Evolutionary conservation across 2,113 vertebrate species (phyloP).

Genomic region (Silurus asotus): DNA sequence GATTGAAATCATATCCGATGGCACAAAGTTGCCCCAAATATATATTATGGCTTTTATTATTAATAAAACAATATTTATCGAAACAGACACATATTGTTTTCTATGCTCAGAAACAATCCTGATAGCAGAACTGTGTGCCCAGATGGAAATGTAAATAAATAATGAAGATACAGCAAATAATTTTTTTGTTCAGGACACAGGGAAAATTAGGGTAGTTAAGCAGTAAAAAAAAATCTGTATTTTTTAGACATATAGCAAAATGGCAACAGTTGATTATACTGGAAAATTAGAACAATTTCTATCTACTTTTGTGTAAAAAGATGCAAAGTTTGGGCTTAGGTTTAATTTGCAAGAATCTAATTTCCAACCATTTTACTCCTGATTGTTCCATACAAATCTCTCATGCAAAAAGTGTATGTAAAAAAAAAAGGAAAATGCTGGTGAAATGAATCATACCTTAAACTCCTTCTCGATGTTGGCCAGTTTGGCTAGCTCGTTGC

Average conservation of each 20-base stretch:
- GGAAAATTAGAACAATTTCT: neutral
- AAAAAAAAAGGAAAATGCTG: no score
- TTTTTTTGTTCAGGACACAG: neutral
- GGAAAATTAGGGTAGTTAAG: neutral
- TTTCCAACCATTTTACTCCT: no score
- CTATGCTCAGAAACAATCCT: neutral
- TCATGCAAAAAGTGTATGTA: neutral
- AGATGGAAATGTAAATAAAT: conserved; percentile 6
- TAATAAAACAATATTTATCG: neutral
- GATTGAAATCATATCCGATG: neutral
- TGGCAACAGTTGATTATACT: neutral
- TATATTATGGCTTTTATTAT: neutral
- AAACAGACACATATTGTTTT: neutral
- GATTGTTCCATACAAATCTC: neutral
- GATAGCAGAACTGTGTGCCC: neutral
- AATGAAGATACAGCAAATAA: neutral
- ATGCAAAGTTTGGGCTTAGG: neutral
- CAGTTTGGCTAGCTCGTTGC: conserved; percentile 84
- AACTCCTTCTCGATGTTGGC: conserved; percentile 91
- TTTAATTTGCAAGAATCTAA: neutral
- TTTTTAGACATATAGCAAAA: neutral
- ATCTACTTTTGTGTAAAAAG: neutral
- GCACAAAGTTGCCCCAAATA: neutral
- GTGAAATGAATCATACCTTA: conserved; percentile 71
- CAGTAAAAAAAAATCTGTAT: neutral